phyloP scores from a whole-genome alignment of 2,113 vertebrate genomes.

The Cariama cristata region DNA sequence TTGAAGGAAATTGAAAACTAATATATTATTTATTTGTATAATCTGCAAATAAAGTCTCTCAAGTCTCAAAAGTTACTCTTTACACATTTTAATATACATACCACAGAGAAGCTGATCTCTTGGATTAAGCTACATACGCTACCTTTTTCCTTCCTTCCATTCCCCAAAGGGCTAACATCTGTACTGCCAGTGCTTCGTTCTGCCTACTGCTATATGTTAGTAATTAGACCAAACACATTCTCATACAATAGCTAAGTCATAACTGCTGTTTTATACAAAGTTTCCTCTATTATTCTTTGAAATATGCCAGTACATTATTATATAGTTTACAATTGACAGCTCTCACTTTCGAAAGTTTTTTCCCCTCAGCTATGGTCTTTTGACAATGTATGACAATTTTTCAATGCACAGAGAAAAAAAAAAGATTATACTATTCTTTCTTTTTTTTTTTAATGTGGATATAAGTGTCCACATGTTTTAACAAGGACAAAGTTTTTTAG shows the following conservation, averaged over 20 bases:
- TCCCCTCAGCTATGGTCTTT: not conserved
- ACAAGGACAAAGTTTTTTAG: not conserved
- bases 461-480: not conserved
- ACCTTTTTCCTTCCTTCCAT: not conserved
- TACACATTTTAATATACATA: not conserved
- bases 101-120: not conserved
- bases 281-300: not conserved
- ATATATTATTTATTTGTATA: not conserved
- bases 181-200: not conserved
- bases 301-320: not conserved
- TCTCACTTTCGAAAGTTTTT: not conserved
- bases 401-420: not conserved
- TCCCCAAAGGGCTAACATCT: not conserved
- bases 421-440: not conserved
- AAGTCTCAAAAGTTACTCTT: not conserved
- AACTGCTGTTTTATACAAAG: not conserved
- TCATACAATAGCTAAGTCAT: not conserved
- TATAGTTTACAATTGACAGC: not conserved
- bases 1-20: not conserved
- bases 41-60: not conserved
- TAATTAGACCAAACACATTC: not conserved
- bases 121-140: not conserved
- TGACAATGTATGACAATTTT: not conserved
- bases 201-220: not conserved
- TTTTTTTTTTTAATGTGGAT: not conserved